Evolutionary conservation across 92 coral and sea anemone species (phyloP), one percentile per base, ranked within the genome.

Genomic region (Porites evermanni): DNA sequence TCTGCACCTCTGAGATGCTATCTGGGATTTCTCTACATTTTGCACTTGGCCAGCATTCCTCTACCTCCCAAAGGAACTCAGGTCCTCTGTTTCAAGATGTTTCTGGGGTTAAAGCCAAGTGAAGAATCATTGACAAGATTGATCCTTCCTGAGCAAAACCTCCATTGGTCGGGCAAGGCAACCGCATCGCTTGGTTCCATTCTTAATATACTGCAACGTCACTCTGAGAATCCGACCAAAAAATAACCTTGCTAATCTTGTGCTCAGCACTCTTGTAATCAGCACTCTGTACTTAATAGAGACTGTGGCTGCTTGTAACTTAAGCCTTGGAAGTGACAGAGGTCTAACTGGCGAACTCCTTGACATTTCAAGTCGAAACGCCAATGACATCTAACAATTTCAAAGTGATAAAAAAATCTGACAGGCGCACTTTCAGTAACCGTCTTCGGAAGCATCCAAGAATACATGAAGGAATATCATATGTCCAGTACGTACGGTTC

Each of bases 361-460:
- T 60, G 84, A 74, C 80, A 84, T 83, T 8, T 89, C 93, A 74
- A 90, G 32, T 32, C 74, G 79, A 75, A 90, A 86, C n/a, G 84
- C 47, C 47, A 38, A 38, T 38, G 52, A 7, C 87, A 90, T 21
- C 67, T 47, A 13, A 80, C 72, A 13, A 85, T 58, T 14, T 87
- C 88, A 79, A 74, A 65, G 26, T 69, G 86, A 72, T 78, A 53
- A 20, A 89, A 67, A 52, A 89, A 89, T 72, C 87, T 79, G 73
- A 51, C 83, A 88, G 1, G 80, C 66, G 19, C 84, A 82, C 88
- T 82, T 82, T 66, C 84, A 84, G 83, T 88, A 83, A n/a, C 88
- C 91, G 16, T 51, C 75, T 32, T 88, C 88, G 17, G 91, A 88
- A 13, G 89, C 86, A 23, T 89, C 86, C 52, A 80, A 89, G 78